Base-by-base conservation (phyloP, 2,888 invertebrate genomes). In the Strigamia transsilvanica region DNA sequence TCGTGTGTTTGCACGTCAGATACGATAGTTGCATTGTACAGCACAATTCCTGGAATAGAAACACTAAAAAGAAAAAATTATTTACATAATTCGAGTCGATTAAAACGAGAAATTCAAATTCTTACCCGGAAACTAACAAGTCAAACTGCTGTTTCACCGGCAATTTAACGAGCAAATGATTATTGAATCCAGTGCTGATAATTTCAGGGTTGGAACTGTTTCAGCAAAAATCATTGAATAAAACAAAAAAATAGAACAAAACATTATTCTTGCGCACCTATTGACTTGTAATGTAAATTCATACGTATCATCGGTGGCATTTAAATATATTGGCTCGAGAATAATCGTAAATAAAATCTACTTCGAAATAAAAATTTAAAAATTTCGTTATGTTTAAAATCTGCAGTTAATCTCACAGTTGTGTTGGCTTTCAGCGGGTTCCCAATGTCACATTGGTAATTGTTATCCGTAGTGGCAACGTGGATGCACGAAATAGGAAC, bases 361-460 rank as follows among this genome's bases (percentile, higher is more conserved):
- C 6, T 38, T 38, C 4, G 27, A 32, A 10, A 73, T n/a, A n/a
- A n/a, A n/a, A n/a, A n/a, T n/a, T n/a, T n/a, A n/a, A n/a, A n/a
- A n/a, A n/a, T n/a, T n/a, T n/a, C n/a, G n/a, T n/a, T n/a, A n/a
- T n/a, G n/a, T n/a, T n/a, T n/a, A n/a, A n/a, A n/a, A n/a, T n/a
- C n/a, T n/a, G n/a, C n/a, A n/a, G n/a, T n/a, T n/a, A n/a, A n/a
- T 15, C 23, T 23, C 82, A 87, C 87, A 80, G 84, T 85, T 87
- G 92, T 92, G 7, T 91, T 90, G 80, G 91, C 91, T 13, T 93
- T 92, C 86, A 98, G 90, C 0, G 98, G 98, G 89, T 99, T 99
- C 15, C 98, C 99, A 83, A 99, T 92, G 85, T 98, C 97, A 88
- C 98, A 99, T 83, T 92, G 92, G 42, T 97, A 89, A 0, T 93